Base-by-base conservation (phyloP, 2,797 vertebrate species). In the Enteromius radiatus region DNA sequence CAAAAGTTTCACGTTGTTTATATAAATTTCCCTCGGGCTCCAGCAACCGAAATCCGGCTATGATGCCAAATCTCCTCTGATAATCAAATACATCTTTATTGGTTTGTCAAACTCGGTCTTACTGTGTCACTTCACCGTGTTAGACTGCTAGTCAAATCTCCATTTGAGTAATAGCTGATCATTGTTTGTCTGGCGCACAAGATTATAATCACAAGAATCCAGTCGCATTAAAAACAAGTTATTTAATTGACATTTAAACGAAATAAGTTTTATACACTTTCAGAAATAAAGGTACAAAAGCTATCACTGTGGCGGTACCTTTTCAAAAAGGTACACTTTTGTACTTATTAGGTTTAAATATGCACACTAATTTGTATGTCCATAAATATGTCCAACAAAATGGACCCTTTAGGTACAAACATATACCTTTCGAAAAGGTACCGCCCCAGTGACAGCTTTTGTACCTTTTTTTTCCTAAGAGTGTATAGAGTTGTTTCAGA, bases 1-100 rank as follows among this genome's bases (percentile, higher is more conserved):
- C 56, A 52, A 75, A 80, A 65, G 31, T 52, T 65, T 74, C 6
- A 75, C 15, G 45, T 67, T 67, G 71, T 75, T 75, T 65, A 64
- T 65, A 26, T 81, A 64, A 28, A 64, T 75, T 81, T 64, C 59
- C 31, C 59, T 73, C 28, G 11, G 43, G 80, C 31, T 64, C 14
- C 70, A 74, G 80, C 28, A 52, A 38, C 69, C 9, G 59, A 75
- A 23, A 81, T 81, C 31, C 59, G 47, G 61, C 4, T 56, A 23
- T 10, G 5, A 75, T 19, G 21, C 10, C 33, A 65, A 61, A 81
- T 41, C 69, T 74, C 45, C 28, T 49, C 59, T 63, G 43, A 31
- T 65, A 67, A 75, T 74, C 33, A 81, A 75, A 65, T 43, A n/a
- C 59, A 75, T 81, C 70, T 75, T 81, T 52, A 73, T 71, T 36